Percentiles rank a stretch among this genome's conserved stretches.
phyloP scores from a whole-genome alignment of 2,797 vertebrate species.

The Vireo griseus region DNA sequence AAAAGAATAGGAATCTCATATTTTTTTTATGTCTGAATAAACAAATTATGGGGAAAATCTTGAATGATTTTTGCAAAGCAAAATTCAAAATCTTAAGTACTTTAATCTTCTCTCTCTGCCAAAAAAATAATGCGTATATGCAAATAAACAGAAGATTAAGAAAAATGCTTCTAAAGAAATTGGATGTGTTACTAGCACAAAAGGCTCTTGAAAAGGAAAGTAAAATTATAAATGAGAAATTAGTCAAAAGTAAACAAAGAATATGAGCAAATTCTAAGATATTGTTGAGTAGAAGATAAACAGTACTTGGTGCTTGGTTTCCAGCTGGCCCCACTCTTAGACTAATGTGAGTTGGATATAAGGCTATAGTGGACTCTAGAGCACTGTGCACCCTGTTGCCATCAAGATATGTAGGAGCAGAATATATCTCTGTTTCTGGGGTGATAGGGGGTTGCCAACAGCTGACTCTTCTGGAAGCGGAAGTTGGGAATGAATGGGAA shows the following conservation, averaged over 20 bases:
- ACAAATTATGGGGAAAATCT: neutral
- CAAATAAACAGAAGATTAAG: neutral
- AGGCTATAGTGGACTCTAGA: neutral
- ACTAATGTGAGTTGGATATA: neutral
- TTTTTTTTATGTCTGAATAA: neutral
- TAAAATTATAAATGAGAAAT: neutral
- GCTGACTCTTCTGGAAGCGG: rapidly evolving
- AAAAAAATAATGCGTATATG: neutral
- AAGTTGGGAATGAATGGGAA: too few species aligned
- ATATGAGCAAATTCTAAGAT: neutral
- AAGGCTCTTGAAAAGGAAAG: neutral
- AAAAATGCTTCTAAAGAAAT: neutral
- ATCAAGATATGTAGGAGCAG: neutral
- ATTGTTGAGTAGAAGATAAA: neutral
- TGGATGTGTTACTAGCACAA: neutral
- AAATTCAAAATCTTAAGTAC: neutral
- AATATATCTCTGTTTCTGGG: rapidly evolving
- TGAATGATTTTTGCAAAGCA: neutral
- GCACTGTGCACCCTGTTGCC: too few species aligned
- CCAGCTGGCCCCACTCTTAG: neutral
- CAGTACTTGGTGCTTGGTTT: neutral
- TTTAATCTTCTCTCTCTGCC: neutral
- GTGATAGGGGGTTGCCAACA: rapidly evolving
- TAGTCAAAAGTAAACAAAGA: neutral
- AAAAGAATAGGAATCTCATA: neutral